Evolutionary conservation across 1,140 invertebrate genomes (phyloP), one percentile per base, ranked within the genome.

Genomic region (Chymomyza costata): DNA sequence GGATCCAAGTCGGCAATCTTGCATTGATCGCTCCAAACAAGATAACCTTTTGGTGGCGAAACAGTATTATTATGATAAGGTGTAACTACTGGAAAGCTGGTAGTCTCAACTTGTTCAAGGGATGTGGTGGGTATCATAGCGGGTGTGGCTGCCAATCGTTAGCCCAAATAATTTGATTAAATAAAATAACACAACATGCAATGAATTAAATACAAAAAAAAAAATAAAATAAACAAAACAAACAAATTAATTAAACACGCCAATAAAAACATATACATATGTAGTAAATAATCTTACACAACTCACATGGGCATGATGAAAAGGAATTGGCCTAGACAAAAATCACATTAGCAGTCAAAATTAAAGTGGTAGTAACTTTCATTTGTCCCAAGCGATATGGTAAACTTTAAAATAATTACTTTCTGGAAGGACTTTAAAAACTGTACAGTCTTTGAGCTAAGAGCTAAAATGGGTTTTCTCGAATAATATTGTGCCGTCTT

Each of bases 21-120:
- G 63, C 93, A 94, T 48, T 88, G 88, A 1, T 90, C 86, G 67
- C 89, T 93, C 84, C 90, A 91, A 1, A 94, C 89, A 31, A 93
- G 82, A 69, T 89, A 92, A 13, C 90, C 89, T 78, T 71, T 25
- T 16, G 74, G 71, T 41, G 49, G 54, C 44, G 64, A 32, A 58
- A 51, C 38, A 30, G 16, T 30, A 39, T 34, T 50, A 28, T 37
- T 49, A 46, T 63, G 39, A 63, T n/a, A n/a, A n/a, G n/a, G n/a
- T n/a, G n/a, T n/a, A n/a, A n/a, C n/a, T n/a, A n/a, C n/a, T n/a
- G n/a, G n/a, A n/a, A n/a, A n/a, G n/a, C n/a, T n/a, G n/a, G n/a
- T n/a, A n/a, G n/a, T n/a, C n/a, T n/a, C n/a, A n/a, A n/a, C n/a
- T n/a, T n/a, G 18, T 59, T 34, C n/a, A 18, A 34, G 8, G 16